These are phyloP conservation scores for Erythrocercus mccallii DNA, from an alignment of 2,113 vertebrate species.

Conservation along the genomic window DNA sequence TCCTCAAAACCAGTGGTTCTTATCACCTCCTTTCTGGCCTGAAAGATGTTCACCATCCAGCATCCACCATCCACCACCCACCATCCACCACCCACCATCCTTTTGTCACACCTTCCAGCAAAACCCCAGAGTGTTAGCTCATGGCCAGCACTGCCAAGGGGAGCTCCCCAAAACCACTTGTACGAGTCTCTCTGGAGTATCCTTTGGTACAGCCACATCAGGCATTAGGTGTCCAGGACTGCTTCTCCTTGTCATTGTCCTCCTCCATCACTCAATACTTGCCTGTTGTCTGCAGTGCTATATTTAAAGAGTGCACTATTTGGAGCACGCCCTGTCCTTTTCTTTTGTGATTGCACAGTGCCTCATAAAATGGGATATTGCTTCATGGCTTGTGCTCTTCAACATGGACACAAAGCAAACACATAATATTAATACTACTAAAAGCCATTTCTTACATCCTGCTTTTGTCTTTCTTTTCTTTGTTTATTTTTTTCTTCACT, in stretches of 20 bases:
- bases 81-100: not conserved
- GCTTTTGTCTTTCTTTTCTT: not conserved
- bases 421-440: not conserved
- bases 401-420: not conserved
- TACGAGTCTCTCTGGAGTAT: not conserved
- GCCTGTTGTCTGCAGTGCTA: not conserved
- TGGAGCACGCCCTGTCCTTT: conserved; percentile 34
- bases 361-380: conserved; percentile 1
- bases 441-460: not conserved
- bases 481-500: not conserved
- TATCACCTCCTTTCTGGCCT: not conserved
- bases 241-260: not conserved
- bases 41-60: not conserved
- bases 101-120: not conserved
- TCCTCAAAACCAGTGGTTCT: not conserved
- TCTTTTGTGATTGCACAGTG: not conserved
- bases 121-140: not conserved
- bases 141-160: not conserved
- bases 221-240: not conserved
- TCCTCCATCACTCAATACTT: not conserved
- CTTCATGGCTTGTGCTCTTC: not conserved
- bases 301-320: not conserved
- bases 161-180: not conserved
- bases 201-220: not conserved
- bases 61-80: not conserved